Percentiles rank a stretch among this genome's conserved stretches.
These are phyloP conservation scores for Knipowitschia caucasica DNA, from an alignment of 2,797 vertebrate genomes.

Conservation along the genomic window DNA sequence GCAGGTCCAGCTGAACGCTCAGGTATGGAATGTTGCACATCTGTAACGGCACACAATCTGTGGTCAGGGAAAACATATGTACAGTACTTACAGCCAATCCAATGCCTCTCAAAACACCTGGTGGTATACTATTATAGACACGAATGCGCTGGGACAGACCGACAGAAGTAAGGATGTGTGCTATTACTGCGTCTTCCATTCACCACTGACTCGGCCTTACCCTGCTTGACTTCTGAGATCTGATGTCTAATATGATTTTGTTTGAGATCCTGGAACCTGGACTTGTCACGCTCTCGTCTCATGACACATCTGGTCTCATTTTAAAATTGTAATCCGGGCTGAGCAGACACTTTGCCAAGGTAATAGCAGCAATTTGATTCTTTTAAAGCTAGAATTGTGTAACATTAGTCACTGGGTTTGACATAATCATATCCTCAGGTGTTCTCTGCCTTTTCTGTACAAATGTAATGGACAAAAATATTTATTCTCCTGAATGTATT, in stretches of 20 bases:
- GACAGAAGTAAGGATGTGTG: too few relatives aligned
- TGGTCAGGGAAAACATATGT: neutral
- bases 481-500: too few relatives aligned
- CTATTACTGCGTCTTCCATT: too few relatives aligned
- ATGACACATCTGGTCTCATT: slow-evolving; percentile 35
- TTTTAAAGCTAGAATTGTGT: neutral
- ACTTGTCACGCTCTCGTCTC: too few relatives aligned
- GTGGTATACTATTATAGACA: too few relatives aligned
- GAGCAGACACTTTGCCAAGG: slow-evolving; percentile 19
- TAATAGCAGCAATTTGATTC: slow-evolving; percentile 4
- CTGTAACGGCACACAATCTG: slow-evolving; percentile 54
- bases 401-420: slow-evolving; percentile 22
- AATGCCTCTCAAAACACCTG: too few relatives aligned
- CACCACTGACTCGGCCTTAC: too few relatives aligned
- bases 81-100: too few relatives aligned
- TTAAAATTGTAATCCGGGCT: slow-evolving; percentile 23
- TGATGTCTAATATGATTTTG: too few relatives aligned
- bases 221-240: too few relatives aligned
- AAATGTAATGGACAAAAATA: slow-evolving; percentile 1
- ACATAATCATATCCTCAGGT: slow-evolving; percentile 11
- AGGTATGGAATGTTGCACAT: slow-evolving; percentile 84
- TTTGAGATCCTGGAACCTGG: too few relatives aligned
- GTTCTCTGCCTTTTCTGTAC: slow-evolving; percentile 3
- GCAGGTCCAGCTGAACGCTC: slow-evolving; percentile 78
- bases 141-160: too few relatives aligned